A percentile compares a stretch with the other conserved stretches of the same genome.
Evolutionary conservation across 2,113 vertebrate species (phyloP).

Genomic region (Prionailurus viverrinus): DNA sequence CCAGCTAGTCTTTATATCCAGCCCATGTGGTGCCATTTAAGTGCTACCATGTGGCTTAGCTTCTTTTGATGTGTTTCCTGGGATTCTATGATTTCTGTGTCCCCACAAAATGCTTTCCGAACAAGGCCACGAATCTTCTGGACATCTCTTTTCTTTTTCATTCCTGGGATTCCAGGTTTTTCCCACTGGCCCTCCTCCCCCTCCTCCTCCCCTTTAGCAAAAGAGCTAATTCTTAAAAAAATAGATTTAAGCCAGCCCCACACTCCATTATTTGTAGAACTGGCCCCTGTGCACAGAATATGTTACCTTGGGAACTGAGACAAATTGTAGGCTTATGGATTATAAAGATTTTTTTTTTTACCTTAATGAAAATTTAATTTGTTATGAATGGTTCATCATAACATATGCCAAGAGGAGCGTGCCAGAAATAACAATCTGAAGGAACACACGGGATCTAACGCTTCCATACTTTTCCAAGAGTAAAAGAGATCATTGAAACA

Average conservation of each 20-base stretch:
- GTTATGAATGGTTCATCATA: conserved; percentile 86
- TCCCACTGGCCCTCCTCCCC: not conserved
- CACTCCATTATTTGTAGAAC: conserved; percentile 73
- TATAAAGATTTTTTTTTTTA: conserved; percentile 77
- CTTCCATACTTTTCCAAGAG: conserved; percentile 88
- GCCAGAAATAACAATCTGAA: conserved; percentile 90
- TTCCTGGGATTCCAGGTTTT: conserved; percentile 60
- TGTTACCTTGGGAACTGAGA: conserved; percentile 84
- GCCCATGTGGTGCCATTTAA: conserved; percentile 75
- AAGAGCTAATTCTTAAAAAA: conserved; percentile 71
- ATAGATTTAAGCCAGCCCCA: not conserved
- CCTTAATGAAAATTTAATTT: conserved; percentile 88
- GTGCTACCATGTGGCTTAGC: conserved; percentile 63
- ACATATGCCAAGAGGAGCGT: conserved; percentile 88
- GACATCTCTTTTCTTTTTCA: conserved; percentile 63
- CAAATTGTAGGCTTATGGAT: conserved; percentile 78
- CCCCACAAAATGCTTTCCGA: conserved; percentile 70
- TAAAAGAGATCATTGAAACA: conserved; percentile 87
- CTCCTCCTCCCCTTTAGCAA: not conserved
- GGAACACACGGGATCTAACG: conserved; percentile 86
- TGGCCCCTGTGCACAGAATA: conserved; percentile 48
- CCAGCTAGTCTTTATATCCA: conserved; percentile 72
- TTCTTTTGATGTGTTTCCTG: conserved; percentile 73
- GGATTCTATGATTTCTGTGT: conserved; percentile 80
- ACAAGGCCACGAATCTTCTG: conserved; percentile 75